A percentile compares a stretch with the other conserved stretches of the same genome.
phyloP scores from a whole-genome alignment of 2,888 invertebrate species.

The Urechis unicinctus region DNA sequence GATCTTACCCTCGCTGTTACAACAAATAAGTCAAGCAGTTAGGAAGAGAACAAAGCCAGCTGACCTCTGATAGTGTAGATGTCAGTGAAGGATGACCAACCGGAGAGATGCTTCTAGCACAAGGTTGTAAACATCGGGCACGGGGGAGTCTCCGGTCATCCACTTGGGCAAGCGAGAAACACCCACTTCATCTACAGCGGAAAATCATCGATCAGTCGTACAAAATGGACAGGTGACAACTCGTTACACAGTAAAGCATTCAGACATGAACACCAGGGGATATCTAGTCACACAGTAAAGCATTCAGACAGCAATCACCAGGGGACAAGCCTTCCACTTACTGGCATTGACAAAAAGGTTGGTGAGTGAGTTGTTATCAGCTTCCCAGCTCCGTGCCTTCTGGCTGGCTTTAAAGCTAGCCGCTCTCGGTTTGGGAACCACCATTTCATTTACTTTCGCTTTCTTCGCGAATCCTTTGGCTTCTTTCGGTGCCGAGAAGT shows the following conservation, averaged over 20 bases:
- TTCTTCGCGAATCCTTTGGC: conserved; percentile 36
- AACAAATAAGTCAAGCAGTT: too few species aligned
- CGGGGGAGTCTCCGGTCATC: conserved; percentile 24
- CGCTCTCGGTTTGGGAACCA: conserved; percentile 5
- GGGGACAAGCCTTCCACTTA: too few species aligned
- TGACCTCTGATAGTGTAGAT: too few species aligned
- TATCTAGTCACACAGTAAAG: too few species aligned
- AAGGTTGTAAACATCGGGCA: conserved; percentile 42
- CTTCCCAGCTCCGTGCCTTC: conserved; percentile 14
- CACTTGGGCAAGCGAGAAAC: conserved; percentile 19
- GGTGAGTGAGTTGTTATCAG: conserved; percentile 10
- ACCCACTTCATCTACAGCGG: too few species aligned
- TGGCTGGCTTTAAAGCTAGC: conserved; percentile 16
- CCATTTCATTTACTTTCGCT: conserved; percentile 32
- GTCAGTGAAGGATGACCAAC: too few species aligned
- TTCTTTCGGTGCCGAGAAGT: conserved; percentile 36
- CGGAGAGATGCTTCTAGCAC: conserved; percentile 36
- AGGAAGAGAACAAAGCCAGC: too few species aligned
- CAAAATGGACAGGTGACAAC: too few species aligned
- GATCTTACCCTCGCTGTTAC: conserved; percentile 40
- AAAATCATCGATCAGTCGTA: too few species aligned
- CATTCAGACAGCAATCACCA: too few species aligned
- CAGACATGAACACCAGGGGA: too few species aligned
- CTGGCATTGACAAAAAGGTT: conserved; percentile 19
- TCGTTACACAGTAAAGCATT: too few species aligned